phyloP scores from a whole-genome alignment of 2,888 invertebrate genomes.

The Hartigia nigra region DNA sequence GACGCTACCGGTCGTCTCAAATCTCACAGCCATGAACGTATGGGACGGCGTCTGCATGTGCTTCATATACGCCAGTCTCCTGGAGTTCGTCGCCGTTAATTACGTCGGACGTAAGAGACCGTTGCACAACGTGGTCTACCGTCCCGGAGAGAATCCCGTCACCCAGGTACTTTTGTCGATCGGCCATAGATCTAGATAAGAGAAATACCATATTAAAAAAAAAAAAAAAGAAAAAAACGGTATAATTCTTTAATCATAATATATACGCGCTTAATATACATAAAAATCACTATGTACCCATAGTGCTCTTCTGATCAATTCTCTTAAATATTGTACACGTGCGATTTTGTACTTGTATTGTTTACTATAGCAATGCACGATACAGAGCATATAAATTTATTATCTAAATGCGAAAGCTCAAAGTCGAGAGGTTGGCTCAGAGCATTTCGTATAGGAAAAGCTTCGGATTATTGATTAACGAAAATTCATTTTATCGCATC shows the following conservation, averaged over 20 bases:
- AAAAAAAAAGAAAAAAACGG: neutral
- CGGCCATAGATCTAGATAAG: conserved; percentile 7
- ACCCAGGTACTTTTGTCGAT: conserved; percentile 77
- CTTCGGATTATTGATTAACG: neutral
- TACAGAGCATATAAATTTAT: neutral
- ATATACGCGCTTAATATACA: neutral
- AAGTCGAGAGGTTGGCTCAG: neutral
- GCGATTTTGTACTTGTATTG: neutral
- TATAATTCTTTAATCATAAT: neutral
- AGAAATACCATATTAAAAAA: neutral
- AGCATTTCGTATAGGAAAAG: neutral
- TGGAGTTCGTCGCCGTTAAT: conserved; percentile 95
- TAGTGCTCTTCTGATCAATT: neutral
- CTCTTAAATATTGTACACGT: neutral
- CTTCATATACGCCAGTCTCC: conserved; percentile 93
- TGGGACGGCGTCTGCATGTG: conserved; percentile 98
- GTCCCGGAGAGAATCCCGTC: conserved; percentile 90
- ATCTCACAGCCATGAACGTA: conserved; percentile 95
- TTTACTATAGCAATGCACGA: neutral
- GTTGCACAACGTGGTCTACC: conserved; percentile 88
- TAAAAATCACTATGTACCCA: neutral
- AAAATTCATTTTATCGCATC: conserved; percentile 26
- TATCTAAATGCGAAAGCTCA: neutral
- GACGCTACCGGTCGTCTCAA: conserved; percentile 92
- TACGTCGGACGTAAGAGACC: conserved; percentile 93